Base-by-base conservation (phyloP, 2,113 vertebrate genomes). In the Neofelis nebulosa region DNA sequence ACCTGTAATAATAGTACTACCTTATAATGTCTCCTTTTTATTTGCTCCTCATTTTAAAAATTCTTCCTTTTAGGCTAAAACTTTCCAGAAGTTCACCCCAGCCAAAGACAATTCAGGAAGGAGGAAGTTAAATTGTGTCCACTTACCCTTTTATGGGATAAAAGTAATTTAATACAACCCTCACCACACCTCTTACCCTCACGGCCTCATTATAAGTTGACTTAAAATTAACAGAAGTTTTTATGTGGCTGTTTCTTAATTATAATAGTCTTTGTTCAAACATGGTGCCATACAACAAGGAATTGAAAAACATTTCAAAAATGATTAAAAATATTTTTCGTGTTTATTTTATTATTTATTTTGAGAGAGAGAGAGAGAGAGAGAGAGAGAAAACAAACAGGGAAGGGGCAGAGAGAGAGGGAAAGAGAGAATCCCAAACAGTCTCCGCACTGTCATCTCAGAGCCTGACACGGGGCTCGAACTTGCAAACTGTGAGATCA, bases 231-330 rank as follows among this genome's bases (percentile, higher is more conserved):
- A 38, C 31, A 57, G 27, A 57, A 63, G 48, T 78, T 93, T 85
- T 89, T 69, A 25, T n/a, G 19, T 84, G 48, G 36, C 57, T 71
- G 8, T 90, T 93, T 5, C 41, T 89, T 73, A 74, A 68, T 25
- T 41, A 95, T 87, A 66, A 66, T 41, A 19, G 5, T 79, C 55
- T 89, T 94, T 82, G 29, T 89, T 96, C 38, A 78, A 55, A 93
- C 36, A 21, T 33, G 18, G 68, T 48, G 27, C 45, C 69, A 63
- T 23, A 23, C 27, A 89, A 76, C 2, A 79, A 94, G 19, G 12
- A 82, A 82, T 55, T 68, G 21, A 94, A 96, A 95, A 19, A 25
- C 91, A 66, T 88, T 94, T 94, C 27, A 41, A 52, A 87, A 76
- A 36, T 15, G 31, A 81, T 69, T 90, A 29, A 48, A 87, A 76